Conservation (phyloP, 1,140 invertebrate species). For the Panulirus ornatus region DNA sequence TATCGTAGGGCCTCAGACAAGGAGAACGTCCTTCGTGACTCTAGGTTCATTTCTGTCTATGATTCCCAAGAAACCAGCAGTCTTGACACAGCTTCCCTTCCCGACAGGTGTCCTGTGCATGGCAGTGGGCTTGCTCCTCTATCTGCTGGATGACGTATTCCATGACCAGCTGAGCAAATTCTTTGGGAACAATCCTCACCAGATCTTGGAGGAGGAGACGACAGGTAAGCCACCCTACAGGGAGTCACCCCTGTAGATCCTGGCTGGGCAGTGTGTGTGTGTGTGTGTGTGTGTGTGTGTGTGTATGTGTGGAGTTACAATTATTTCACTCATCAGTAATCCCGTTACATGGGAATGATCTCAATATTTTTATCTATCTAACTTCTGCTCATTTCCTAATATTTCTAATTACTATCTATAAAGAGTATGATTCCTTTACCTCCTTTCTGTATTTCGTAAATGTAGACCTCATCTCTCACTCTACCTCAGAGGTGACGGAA, state of each 20-base stretch:
- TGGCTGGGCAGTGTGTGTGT: not conserved
- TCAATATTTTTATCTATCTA: too few relatives aligned
- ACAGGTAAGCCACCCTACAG: conserved; percentile 14
- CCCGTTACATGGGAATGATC: too few relatives aligned
- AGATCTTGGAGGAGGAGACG: conserved; percentile 80
- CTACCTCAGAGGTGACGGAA: too few relatives aligned
- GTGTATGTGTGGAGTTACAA: not conserved
- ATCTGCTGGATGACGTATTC: conserved; percentile 79
- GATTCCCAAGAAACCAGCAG: too few relatives aligned
- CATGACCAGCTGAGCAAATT: conserved; percentile 79
- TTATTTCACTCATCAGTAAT: not conserved
- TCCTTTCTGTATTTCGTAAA: too few relatives aligned
- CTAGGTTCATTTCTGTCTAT: too few relatives aligned
- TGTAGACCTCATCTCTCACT: too few relatives aligned
- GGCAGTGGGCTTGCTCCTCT: conserved; percentile 78
- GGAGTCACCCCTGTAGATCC: not conserved
- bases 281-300: not conserved
- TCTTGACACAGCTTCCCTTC: not conserved
- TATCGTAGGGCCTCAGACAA: too few relatives aligned
- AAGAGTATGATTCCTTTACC: too few relatives aligned
- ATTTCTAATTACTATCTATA: too few relatives aligned
- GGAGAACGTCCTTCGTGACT: too few relatives aligned
- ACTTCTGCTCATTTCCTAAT: too few relatives aligned
- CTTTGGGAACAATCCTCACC: conserved; percentile 82
- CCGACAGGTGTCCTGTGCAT: conserved; percentile 80